A percentile compares a stretch with the other conserved stretches of the same genome.
phyloP scores from a whole-genome alignment of 2,888 invertebrate species.

The Tethea ocularis region DNA sequence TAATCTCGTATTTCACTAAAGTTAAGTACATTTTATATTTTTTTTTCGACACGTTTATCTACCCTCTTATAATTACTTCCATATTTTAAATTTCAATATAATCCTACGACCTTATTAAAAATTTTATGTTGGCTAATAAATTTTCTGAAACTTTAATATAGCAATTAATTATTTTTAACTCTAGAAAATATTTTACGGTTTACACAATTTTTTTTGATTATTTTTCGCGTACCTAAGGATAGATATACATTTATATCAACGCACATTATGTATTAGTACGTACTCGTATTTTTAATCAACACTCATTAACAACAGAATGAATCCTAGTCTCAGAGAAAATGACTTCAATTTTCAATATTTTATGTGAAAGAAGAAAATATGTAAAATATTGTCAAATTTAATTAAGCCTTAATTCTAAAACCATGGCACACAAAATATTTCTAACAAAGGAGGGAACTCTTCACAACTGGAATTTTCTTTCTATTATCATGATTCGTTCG shows the following conservation, averaged over 20 bases:
- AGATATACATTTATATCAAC: not conserved
- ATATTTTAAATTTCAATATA: constrained; percentile 56
- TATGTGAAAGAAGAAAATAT: constrained; percentile 33
- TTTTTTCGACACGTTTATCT: constrained; percentile 55
- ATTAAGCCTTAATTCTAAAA: constrained; percentile 75
- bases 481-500: constrained; percentile 53
- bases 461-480: constrained; percentile 72
- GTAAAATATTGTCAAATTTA: constrained; percentile 75
- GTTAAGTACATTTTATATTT: constrained; percentile 67
- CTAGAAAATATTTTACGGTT: constrained; percentile 40
- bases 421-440: constrained; percentile 80
- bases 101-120: constrained; percentile 68
- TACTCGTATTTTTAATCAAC: constrained; percentile 2
- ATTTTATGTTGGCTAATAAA: constrained; percentile 76
- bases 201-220: constrained; percentile 26
- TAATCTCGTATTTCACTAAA: constrained; percentile 45
- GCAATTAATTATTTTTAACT: constrained; percentile 43
- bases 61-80: constrained; percentile 57
- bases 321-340: constrained; percentile 23
- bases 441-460: constrained; percentile 80
- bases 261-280: not conserved
- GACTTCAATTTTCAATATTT: constrained; percentile 14
- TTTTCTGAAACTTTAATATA: constrained; percentile 72
- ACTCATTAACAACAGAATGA: not conserved
- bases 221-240: not conserved